A percentile compares a stretch with the other conserved stretches of the same genome.
Conservation (phyloP, 1,140 invertebrate genomes). For the Druon quercuslanigerum region DNA sequence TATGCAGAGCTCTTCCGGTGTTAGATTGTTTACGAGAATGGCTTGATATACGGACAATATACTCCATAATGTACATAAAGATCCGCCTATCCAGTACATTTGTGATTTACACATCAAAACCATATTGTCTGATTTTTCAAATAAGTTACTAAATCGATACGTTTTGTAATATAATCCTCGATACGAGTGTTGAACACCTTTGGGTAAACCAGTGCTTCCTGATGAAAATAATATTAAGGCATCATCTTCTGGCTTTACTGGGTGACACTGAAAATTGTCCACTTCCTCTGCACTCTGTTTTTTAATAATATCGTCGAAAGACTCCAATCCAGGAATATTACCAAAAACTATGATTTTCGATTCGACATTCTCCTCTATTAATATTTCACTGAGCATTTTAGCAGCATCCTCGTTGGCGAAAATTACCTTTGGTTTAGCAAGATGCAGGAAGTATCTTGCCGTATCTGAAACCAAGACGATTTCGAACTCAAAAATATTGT, state of each 20-base stretch:
- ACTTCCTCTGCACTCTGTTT: conserved; percentile 32
- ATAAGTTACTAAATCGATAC: background rate
- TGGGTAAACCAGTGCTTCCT: conserved; percentile 58
- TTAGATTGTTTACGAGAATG: conserved; percentile 44
- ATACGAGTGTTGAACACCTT: conserved; percentile 49
- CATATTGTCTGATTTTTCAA: background rate
- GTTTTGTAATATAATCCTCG: background rate
- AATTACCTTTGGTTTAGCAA: conserved; percentile 62
- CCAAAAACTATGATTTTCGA: conserved; percentile 58
- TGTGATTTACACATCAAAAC: background rate
- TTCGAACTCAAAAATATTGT: too few relatives aligned
- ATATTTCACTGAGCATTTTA: conserved; percentile 44
- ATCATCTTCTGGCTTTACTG: conserved; percentile 38
- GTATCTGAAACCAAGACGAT: background rate
- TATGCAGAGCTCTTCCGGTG: conserved; percentile 44
- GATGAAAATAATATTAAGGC: conserved; percentile 58
- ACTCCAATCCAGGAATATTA: conserved; percentile 34
- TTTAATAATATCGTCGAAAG: conserved; percentile 41
- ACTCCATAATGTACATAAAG: conserved; percentile 18
- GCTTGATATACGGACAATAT: background rate
- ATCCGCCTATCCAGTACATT: conserved; percentile 47
- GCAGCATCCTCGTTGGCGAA: conserved; percentile 52
- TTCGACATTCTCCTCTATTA: conserved; percentile 40
- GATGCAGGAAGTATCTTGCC: conserved; percentile 51
- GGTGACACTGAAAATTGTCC: conserved; percentile 23